phyloP scores from a whole-genome alignment of 2,888 invertebrate species.

The Lithodes maja region DNA sequence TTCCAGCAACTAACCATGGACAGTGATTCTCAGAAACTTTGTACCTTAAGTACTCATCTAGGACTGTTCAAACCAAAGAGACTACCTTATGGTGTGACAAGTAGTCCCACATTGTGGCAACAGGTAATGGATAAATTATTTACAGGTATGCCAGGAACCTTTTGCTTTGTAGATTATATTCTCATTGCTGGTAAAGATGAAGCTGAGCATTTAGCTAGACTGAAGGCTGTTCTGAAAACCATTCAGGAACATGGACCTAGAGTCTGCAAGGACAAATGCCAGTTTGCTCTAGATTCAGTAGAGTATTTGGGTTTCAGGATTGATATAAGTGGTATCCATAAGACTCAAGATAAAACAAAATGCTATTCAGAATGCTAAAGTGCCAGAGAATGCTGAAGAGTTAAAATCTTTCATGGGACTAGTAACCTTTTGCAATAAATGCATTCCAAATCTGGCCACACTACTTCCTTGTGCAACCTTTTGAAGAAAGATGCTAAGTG shows the following conservation, averaged over 20 bases:
- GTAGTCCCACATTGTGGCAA: conserved; percentile 46
- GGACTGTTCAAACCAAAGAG: conserved; percentile 43
- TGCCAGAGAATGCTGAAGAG: conserved; percentile 38
- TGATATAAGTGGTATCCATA: conserved; percentile 29
- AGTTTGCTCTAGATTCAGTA: conserved; percentile 6
- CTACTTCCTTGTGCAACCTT: no score
- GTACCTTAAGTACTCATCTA: conserved; percentile 71
- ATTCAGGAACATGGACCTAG: conserved; percentile 26
- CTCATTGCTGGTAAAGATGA: conserved; percentile 27
- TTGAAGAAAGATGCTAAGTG: no score
- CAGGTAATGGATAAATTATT: conserved; percentile 42
- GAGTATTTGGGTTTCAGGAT: conserved; percentile 37
- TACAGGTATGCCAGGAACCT: conserved; percentile 25
- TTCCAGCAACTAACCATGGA: conserved; percentile 33
- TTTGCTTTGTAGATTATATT: conserved; percentile 35
- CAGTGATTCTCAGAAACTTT: conserved; percentile 50
- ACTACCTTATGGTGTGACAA: conserved; percentile 36
- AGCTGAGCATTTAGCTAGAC: conserved; percentile 23
- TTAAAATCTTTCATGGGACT: conserved; percentile 38
- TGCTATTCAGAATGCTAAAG: conserved; percentile 38
- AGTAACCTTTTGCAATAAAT: conserved; percentile 36
- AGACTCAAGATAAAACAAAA: conserved; percentile 34
- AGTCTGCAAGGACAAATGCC: conserved; percentile 5
- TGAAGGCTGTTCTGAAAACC: conserved; percentile 8
- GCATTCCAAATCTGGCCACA: conserved; percentile 26